phyloP scores from a whole-genome alignment of 2,797 vertebrate species.

The Pipistrellus kuhlii region DNA sequence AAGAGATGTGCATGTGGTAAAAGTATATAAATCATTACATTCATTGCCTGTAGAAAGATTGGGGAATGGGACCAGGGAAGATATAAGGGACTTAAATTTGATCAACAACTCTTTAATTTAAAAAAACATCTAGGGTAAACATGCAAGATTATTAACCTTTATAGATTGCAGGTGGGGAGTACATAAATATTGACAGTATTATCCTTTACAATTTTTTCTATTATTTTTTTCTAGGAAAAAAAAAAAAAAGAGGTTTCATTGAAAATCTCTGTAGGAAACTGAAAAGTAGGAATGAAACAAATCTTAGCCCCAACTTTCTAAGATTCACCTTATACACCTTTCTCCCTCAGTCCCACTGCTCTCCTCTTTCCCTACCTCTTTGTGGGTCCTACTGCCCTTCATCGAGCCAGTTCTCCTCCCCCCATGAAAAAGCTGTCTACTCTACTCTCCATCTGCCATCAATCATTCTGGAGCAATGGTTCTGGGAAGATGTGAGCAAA shows the following conservation, averaged over 20 bases:
- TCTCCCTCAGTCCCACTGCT: neutral
- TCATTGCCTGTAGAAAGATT: neutral
- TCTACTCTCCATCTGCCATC: neutral
- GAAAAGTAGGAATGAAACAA: neutral
- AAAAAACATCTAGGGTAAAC: neutral
- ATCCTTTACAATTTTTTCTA: neutral
- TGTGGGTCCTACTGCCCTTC: neutral
- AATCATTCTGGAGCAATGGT: neutral
- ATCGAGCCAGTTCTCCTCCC: neutral
- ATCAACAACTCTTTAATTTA: neutral
- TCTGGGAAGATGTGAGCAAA: neutral
- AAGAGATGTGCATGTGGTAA: neutral
- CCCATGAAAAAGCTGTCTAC: neutral
- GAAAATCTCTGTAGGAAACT: neutral
- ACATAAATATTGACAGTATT: neutral
- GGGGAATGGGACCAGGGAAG: neutral
- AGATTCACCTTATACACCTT: neutral
- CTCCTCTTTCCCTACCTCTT: neutral
- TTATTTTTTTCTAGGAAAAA: neutral
- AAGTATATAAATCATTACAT: neutral
- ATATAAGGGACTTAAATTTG: neutral
- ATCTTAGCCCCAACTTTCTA: neutral
- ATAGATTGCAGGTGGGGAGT: neutral
- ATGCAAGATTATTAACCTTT: conserved; percentile 5
- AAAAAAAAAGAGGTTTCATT: neutral